Evolutionary conservation across 2,888 invertebrate species (phyloP), one percentile per base, ranked within the genome.

Genomic region (Sinhomidia bicolor): DNA sequence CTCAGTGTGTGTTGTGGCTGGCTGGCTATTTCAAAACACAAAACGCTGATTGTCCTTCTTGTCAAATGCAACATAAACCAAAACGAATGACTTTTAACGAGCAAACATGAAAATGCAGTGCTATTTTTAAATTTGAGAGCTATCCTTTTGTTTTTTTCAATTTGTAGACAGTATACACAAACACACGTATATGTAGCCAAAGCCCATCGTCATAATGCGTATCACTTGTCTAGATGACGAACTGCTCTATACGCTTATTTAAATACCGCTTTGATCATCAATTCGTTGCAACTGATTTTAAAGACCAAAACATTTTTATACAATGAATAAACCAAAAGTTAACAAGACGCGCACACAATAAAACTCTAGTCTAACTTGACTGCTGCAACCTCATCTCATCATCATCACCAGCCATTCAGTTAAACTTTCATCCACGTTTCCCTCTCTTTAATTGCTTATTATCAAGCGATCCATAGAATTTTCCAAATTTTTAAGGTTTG

Each of bases 351-450:
- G 7, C 6, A 44, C 17, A 71, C 14, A 20, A 7, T 20, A 44
- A 17, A 41, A 36, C 36, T 36, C 36, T 5, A 36, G 17, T 0
- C 41, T 20, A 0, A 9, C 10, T n/a, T n/a, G n/a, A n/a, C n/a
- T n/a, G n/a, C n/a, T 44, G 20, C 57, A 41, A 23, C n/a, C 26
- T 51, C 14, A 47, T 80, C n/a, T n/a, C n/a, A n/a, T n/a, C 60
- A 80, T 80, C 20, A 80, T 80, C n/a, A 20, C 14, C 5, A 32
- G 17, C 17, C 36, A 71, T 41, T 71, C 41, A 26, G 17, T 41
- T 71, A 6, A 76, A 84, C 74, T 84, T 84, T 84, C 74, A 47
- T 76, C 74, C 60, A 41, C 44, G 47, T 74, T 29, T 76, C n/a
- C n/a, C 44, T n/a, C 29, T 32, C 36, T 78, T n/a, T 54, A 57